Evolutionary conservation across 2,797 vertebrate genomes (phyloP).

Genomic region (Notolepis coatsorum): DNA sequence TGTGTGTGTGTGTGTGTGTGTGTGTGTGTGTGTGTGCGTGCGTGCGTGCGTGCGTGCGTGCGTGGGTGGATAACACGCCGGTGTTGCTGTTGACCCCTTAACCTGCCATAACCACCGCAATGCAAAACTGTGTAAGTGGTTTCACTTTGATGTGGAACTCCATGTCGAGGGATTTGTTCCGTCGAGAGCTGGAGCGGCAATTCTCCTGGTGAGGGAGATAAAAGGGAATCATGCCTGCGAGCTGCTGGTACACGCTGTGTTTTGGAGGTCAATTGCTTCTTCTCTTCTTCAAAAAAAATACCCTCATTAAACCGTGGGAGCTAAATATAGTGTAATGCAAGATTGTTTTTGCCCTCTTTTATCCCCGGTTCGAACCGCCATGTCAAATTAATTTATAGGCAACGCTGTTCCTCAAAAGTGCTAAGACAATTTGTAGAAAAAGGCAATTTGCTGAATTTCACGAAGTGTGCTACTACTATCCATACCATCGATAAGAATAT

Average conservation of each 20-base stretch:
- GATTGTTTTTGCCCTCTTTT: constrained; percentile 44
- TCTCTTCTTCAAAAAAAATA: no score
- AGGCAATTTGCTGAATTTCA: constrained; percentile 37
- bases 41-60: no score
- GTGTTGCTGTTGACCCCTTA: constrained; percentile 12
- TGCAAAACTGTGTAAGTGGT: constrained; percentile 39
- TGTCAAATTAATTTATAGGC: constrained; percentile 45
- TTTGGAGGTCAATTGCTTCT: constrained; percentile 66
- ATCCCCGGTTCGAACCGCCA: constrained; percentile 42
- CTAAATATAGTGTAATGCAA: constrained; percentile 50
- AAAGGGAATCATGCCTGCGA: constrained; percentile 48
- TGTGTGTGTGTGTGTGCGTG: no score
- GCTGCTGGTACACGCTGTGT: constrained; percentile 54
- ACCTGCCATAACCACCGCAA: constrained; percentile 45
- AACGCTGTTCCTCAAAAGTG: constrained; percentile 32
- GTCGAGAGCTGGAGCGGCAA: constrained; percentile 24
- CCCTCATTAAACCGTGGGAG: constrained; percentile 46
- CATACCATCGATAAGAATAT: no score
- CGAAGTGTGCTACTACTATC: no score
- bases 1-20: no score
- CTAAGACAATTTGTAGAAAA: constrained; percentile 56
- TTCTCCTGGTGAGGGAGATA: constrained; percentile 50
- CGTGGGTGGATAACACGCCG: no score
- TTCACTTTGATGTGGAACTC: constrained; percentile 54
- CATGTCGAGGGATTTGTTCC: constrained; percentile 59